phyloP scores from a whole-genome alignment of 1,140 invertebrate genomes.

The Matsumurasca onukii region DNA sequence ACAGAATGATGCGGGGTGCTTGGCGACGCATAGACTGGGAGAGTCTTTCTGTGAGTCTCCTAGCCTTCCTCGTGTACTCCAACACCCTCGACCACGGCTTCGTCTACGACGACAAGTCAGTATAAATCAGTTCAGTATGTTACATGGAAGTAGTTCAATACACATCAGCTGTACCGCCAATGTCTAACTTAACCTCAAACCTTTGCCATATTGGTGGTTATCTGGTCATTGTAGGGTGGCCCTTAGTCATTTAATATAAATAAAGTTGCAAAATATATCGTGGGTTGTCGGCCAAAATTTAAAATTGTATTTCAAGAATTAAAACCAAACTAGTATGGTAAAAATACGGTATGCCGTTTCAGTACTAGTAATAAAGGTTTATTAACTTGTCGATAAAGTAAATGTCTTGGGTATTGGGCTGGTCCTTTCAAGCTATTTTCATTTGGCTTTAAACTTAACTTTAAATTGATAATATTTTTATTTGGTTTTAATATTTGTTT shows the following conservation, averaged over 20 bases:
- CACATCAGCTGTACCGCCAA: background rate
- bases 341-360: too few relatives aligned
- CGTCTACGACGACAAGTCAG: conserved; percentile 93
- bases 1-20: background rate
- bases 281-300: background rate
- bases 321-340: too few relatives aligned
- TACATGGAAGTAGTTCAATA: background rate
- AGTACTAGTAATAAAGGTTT: too few relatives aligned
- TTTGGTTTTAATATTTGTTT: too few relatives aligned
- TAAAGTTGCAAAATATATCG: background rate
- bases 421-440: too few relatives aligned
- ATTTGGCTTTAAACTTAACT: too few relatives aligned
- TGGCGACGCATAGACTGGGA: conserved; percentile 11
- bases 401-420: too few relatives aligned
- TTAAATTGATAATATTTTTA: too few relatives aligned
- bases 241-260: background rate
- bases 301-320: background rate
- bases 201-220: background rate
- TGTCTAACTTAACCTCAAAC: background rate
- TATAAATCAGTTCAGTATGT: background rate
- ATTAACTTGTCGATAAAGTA: too few relatives aligned
- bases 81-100: conserved; percentile 89
- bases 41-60: conserved; percentile 25
- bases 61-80: conserved; percentile 78
- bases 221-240: background rate